phyloP scores from a whole-genome alignment of 2,797 vertebrate genomes.

The Rhinella marina region DNA sequence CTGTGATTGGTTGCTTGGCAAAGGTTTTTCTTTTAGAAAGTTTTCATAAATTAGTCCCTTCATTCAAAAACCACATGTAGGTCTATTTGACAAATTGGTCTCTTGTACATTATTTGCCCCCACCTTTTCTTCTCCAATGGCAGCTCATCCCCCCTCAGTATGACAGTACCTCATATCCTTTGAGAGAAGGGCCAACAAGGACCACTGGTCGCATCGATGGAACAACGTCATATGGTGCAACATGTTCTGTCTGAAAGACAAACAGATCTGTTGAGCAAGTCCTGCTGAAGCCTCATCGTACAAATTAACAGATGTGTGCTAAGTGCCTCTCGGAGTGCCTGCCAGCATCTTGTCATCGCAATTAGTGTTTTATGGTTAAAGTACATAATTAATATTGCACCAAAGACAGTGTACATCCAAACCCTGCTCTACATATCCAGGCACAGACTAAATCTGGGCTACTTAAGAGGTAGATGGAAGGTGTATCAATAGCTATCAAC shows the following conservation, averaged over 20 bases:
- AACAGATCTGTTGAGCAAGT: constrained; percentile 42
- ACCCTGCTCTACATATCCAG: background rate
- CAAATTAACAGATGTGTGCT: constrained; percentile 23
- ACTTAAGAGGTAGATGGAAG: background rate
- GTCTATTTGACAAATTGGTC: too few relatives aligned
- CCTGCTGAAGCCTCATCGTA: background rate
- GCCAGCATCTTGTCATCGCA: constrained; percentile 24
- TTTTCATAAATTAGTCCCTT: too few relatives aligned
- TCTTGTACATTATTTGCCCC: background rate
- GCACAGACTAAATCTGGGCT: background rate
- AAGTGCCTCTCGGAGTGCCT: constrained; percentile 23
- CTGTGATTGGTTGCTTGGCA: too few relatives aligned
- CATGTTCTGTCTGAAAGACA: constrained; percentile 80
- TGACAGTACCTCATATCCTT: constrained; percentile 88
- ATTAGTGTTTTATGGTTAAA: constrained; percentile 26
- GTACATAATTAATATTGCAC: constrained; percentile 21
- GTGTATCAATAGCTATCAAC: background rate
- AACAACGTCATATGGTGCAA: constrained; percentile 94
- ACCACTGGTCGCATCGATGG: constrained; percentile 97
- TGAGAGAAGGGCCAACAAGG: constrained; percentile 93
- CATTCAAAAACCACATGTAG: background rate
- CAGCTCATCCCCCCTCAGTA: background rate
- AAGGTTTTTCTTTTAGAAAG: too few relatives aligned
- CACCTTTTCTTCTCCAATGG: constrained; percentile 5
- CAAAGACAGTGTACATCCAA: background rate